Percentiles rank a stretch among this genome's conserved stretches.
Evolutionary conservation across 2,113 vertebrate genomes (phyloP).

Genomic region (Gallinago paraguaiae): DNA sequence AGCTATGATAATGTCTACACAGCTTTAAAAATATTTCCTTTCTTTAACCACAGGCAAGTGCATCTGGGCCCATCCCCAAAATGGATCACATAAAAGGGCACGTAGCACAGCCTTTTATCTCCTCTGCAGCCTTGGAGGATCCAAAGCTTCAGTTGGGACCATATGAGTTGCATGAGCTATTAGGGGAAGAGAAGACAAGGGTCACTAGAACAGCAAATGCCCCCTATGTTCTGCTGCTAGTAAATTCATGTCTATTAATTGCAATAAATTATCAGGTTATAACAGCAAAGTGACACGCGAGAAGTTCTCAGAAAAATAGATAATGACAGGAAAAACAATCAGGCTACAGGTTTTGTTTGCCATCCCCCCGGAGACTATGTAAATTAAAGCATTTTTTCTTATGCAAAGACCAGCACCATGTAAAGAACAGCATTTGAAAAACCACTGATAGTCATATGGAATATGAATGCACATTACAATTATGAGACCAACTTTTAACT

Average conservation of each 20-base stretch:
- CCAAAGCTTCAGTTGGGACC: background rate
- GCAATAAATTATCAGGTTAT: slow-evolving; percentile 6
- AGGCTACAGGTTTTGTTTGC: slow-evolving; percentile 40
- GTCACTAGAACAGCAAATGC: slow-evolving; percentile 2
- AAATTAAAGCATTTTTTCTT: slow-evolving; percentile 33
- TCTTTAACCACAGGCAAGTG: background rate
- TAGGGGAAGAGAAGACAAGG: background rate
- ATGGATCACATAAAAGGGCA: background rate
- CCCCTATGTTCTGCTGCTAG: background rate
- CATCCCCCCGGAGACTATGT: background rate
- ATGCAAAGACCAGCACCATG: background rate
- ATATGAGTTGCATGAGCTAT: background rate
- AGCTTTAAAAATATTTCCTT: slow-evolving; percentile 24
- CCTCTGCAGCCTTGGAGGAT: background rate
- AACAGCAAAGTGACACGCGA: background rate
- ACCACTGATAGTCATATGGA: background rate
- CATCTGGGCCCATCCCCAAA: background rate
- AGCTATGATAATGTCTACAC: slow-evolving; percentile 10
- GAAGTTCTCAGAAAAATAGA: slow-evolving; percentile 25
- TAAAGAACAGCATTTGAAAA: slow-evolving; percentile 37
- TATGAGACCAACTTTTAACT: background rate
- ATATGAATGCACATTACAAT: background rate
- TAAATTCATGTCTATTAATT: slow-evolving; percentile 17
- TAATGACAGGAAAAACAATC: slow-evolving; percentile 47
- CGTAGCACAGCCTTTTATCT: slow-evolving; percentile 7